These are phyloP conservation scores for Drosophila ercepeae DNA, from an alignment of 1,140 invertebrate species.

Conservation along the genomic window DNA sequence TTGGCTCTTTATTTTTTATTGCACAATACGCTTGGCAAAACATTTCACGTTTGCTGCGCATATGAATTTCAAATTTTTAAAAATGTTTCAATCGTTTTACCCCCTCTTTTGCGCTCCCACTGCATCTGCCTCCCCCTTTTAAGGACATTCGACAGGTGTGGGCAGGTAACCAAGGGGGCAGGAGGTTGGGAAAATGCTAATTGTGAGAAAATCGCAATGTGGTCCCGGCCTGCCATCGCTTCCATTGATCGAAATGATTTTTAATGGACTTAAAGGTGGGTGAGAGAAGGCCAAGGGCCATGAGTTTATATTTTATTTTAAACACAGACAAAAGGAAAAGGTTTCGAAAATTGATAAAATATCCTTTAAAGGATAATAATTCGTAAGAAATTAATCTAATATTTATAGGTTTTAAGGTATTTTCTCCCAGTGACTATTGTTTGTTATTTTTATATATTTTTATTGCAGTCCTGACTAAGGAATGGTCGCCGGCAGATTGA, in stretches of 20 bases:
- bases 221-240: constrained; percentile 36
- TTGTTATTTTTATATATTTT: constrained; percentile 15
- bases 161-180: constrained; percentile 7
- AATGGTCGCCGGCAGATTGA: constrained; percentile 36
- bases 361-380: too few relatives aligned
- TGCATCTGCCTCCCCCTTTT: background rate
- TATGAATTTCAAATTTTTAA: constrained; percentile 83
- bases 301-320: constrained; percentile 64
- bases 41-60: constrained; percentile 81
- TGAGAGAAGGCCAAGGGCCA: constrained; percentile 47
- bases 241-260: constrained; percentile 75
- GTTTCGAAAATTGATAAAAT: background rate
- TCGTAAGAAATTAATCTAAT: too few relatives aligned
- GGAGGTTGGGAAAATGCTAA: constrained; percentile 65
- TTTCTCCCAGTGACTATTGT: constrained; percentile 4
- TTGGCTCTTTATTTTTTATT: constrained; percentile 71
- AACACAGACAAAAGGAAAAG: background rate
- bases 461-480: constrained; percentile 1
- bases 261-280: constrained; percentile 73
- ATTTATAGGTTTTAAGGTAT: too few relatives aligned
- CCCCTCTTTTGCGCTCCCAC: background rate
- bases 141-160: constrained; percentile 17
- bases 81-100: constrained; percentile 70
- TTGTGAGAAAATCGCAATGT: constrained; percentile 80
- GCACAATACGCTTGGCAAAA: constrained; percentile 78